phyloP scores from a whole-genome alignment of 2,113 vertebrate genomes.

The Marcusenius ussheri region DNA sequence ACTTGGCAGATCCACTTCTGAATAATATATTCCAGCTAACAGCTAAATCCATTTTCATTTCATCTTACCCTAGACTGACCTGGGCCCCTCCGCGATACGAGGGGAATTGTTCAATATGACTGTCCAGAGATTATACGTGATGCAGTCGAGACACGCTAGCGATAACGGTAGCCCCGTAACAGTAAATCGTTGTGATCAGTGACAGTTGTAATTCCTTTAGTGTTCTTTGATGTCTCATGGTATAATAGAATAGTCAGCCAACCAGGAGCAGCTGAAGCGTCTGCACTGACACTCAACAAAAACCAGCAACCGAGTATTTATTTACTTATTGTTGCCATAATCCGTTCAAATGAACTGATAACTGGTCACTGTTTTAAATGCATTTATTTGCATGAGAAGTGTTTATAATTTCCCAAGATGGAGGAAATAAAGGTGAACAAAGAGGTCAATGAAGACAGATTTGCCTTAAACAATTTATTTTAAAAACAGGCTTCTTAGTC shows the following conservation, averaged over 20 bases:
- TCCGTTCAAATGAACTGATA: background rate
- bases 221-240: background rate
- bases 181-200: background rate
- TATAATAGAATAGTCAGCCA: background rate
- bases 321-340: background rate
- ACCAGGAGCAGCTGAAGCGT: background rate
- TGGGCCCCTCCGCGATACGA: background rate
- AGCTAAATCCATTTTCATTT: constrained; percentile 20
- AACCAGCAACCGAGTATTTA: background rate
- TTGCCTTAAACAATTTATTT: background rate
- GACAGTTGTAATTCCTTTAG: background rate
- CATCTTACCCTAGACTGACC: background rate
- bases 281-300: background rate
- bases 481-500: background rate
- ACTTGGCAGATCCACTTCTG: background rate
- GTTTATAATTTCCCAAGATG: background rate
- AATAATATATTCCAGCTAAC: constrained; percentile 11
- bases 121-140: background rate
- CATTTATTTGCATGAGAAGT: background rate
- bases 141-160: background rate
- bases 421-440: background rate
- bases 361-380: background rate
- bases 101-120: background rate
- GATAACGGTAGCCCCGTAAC: background rate
- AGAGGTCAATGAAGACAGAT: background rate